Percentiles rank a stretch among this genome's conserved stretches.
These are phyloP conservation scores for Phanerotoma sp. DNA, from an alignment of 2,888 invertebrate species.

Conservation along the genomic window DNA sequence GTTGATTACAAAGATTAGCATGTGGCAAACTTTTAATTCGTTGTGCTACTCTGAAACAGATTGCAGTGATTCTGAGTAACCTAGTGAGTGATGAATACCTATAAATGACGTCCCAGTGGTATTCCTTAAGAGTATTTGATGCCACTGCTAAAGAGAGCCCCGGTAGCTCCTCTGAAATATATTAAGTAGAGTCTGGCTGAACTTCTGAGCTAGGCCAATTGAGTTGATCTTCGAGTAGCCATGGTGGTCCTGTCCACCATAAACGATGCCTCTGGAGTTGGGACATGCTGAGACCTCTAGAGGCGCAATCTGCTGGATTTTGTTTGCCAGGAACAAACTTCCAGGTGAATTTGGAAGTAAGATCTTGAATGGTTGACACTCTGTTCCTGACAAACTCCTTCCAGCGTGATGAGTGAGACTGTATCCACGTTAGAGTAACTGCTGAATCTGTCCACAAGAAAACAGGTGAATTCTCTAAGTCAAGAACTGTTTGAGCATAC, in stretches of 20 bases:
- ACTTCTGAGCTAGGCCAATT: no score
- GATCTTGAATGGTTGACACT: neutral
- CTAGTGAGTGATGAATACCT: no score
- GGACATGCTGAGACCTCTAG: constrained; percentile 20
- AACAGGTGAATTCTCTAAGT: neutral
- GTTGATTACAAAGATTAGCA: neutral
- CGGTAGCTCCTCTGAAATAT: no score
- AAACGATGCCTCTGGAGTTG: constrained; percentile 14
- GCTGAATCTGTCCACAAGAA: constrained; percentile 12
- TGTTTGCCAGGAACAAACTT: no score
- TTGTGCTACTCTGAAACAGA: constrained; percentile 7
- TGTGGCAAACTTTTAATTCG: constrained; percentile 2
- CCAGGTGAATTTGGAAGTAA: no score
- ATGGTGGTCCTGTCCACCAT: constrained; percentile 27
- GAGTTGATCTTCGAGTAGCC: no score
- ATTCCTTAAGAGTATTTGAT: no score
- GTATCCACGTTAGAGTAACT: constrained; percentile 4
- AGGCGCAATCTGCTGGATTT: no score
- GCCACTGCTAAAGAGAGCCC: no score
- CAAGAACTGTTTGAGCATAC: neutral
- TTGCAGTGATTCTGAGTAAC: constrained; percentile 15
- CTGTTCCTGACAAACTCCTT: constrained; percentile 13
- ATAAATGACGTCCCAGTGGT: no score
- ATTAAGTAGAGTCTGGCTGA: no score
- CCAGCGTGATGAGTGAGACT: neutral